These are phyloP conservation scores for Myotis planiceps DNA, from an alignment of 2,797 vertebrate species.

Conservation along the genomic window DNA sequence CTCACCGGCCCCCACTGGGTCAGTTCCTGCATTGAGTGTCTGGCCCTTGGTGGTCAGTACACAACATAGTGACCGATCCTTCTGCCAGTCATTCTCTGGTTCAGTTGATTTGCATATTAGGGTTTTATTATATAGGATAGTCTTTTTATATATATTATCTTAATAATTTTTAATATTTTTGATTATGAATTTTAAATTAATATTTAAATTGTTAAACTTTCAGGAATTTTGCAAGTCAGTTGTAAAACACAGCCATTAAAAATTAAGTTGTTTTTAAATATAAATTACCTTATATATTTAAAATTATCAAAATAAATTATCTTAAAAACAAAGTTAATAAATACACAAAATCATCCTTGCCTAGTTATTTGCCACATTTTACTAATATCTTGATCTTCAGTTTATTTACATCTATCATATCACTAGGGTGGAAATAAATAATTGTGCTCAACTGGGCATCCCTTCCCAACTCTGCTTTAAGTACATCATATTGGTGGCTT, in stretches of 20 bases:
- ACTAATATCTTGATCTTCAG: not conserved
- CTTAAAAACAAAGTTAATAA: not conserved
- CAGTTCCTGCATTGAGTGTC: too few relatives aligned
- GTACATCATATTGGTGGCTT: not conserved
- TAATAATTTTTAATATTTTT: slow-evolving; percentile 43
- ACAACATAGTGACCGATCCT: too few relatives aligned
- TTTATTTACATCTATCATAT: not conserved
- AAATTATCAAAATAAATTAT: not conserved
- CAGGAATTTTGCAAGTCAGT: not conserved
- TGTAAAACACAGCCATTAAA: not conserved
- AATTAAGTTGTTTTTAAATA: not conserved
- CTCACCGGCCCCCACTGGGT: too few relatives aligned
- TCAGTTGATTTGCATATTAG: too few relatives aligned
- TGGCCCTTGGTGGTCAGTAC: too few relatives aligned
- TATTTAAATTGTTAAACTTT: not conserved
- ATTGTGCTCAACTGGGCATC: not conserved
- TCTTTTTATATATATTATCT: not conserved
- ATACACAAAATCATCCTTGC: not conserved
- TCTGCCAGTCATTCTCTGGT: too few relatives aligned
- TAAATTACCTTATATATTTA: not conserved
- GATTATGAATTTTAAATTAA: slow-evolving; percentile 23
- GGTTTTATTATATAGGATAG: too few relatives aligned
- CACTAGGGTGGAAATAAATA: not conserved
- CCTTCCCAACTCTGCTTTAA: not conserved
- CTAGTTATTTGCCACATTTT: not conserved